Conservation (phyloP, 2,113 vertebrate species). For the Lophius piscatorius region DNA sequence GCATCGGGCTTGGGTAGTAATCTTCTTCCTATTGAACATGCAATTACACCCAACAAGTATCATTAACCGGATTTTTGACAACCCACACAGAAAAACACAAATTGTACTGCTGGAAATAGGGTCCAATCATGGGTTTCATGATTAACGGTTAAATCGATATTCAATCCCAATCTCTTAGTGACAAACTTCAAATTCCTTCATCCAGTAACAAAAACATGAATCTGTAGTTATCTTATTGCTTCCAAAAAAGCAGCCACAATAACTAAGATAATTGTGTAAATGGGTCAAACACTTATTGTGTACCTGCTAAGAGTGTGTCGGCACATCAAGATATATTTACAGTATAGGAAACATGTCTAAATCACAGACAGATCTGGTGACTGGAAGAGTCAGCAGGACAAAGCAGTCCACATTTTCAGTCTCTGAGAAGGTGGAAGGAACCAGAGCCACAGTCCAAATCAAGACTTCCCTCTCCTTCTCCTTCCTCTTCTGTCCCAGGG, state of each 20-base stretch:
- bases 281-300: background rate
- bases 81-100: conserved; percentile 27
- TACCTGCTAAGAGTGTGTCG: conserved; percentile 1
- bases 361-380: conserved; percentile 66
- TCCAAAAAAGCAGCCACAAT: background rate
- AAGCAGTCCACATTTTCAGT: conserved; percentile 62
- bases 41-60: conserved; percentile 57
- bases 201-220: background rate
- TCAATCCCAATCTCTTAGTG: background rate
- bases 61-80: conserved; percentile 58
- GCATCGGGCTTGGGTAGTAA: conserved; percentile 23
- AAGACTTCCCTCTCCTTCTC: conserved; percentile 56
- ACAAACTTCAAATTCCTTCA: background rate
- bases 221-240: background rate
- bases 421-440: conserved; percentile 42
- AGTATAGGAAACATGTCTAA: conserved; percentile 42
- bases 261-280: background rate
- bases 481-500: conserved; percentile 33
- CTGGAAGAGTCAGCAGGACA: conserved; percentile 29
- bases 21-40: conserved; percentile 34
- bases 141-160: no score
- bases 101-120: conserved; percentile 3
- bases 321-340: conserved; percentile 11
- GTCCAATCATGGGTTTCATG: conserved; percentile 23
- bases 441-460: conserved; percentile 48